Conservation (phyloP, 2,888 invertebrate species). For the Cantharis flavilabris region DNA sequence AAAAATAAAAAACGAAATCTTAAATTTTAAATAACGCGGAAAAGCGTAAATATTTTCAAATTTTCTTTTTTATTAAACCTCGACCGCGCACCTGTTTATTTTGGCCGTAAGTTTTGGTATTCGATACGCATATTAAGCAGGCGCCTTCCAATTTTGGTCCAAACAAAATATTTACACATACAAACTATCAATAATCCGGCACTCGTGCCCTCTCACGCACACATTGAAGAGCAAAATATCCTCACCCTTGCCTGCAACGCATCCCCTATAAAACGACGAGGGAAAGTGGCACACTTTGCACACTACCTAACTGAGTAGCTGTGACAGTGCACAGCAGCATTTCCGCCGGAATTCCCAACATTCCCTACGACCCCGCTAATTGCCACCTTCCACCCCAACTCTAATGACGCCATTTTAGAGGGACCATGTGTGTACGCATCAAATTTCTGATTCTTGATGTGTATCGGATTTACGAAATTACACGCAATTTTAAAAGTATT, state of each 20-base stretch:
- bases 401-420: constrained; percentile 35
- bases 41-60: background rate
- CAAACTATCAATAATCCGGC: constrained; percentile 30
- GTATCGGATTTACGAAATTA: constrained; percentile 33
- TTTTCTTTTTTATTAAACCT: background rate
- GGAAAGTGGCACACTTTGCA: constrained; percentile 59
- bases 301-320: constrained; percentile 58
- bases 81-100: constrained; percentile 10
- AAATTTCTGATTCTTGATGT: constrained; percentile 43
- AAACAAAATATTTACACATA: constrained; percentile 31
- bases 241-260: constrained; percentile 11
- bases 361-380: constrained; percentile 53
- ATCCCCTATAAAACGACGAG: constrained; percentile 56
- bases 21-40: no score
- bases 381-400: constrained; percentile 55
- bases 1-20: background rate
- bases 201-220: constrained; percentile 9
- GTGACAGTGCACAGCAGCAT: constrained; percentile 52
- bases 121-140: constrained; percentile 14
- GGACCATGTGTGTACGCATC: constrained; percentile 37
- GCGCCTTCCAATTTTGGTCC: constrained; percentile 6
- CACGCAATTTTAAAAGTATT: constrained; percentile 22
- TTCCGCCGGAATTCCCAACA: constrained; percentile 53
- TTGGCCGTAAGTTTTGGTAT: constrained; percentile 1
- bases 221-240: constrained; percentile 3